phyloP scores from a whole-genome alignment of 2,888 invertebrate species.

The Drosophila tanythrix region DNA sequence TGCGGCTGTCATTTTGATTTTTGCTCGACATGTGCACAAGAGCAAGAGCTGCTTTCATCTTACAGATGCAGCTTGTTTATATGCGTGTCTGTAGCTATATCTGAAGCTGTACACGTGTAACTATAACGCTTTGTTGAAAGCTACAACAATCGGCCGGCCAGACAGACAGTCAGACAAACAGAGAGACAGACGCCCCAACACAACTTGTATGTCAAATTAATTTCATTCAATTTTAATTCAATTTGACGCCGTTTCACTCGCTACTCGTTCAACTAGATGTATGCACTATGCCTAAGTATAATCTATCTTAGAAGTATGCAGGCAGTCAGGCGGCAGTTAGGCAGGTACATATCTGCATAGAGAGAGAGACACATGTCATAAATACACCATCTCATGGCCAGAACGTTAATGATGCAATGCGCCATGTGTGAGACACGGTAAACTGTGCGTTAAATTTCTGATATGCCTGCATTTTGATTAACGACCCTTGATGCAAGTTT shows the following conservation, averaged over 20 bases:
- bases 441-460: conserved; percentile 71
- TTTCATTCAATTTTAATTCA: conserved; percentile 79
- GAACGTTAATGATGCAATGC: conserved; percentile 71
- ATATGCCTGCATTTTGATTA: conserved; percentile 69
- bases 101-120: conserved; percentile 61
- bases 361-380: conserved; percentile 20
- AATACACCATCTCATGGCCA: conserved; percentile 33
- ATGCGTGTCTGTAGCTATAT: conserved; percentile 33
- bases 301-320: conserved; percentile 23
- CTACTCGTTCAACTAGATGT: conserved; percentile 30
- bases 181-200: conserved; percentile 50
- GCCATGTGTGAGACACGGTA: conserved; percentile 59
- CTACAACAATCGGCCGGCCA: conserved; percentile 47
- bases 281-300: conserved; percentile 32
- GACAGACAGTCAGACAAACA: conserved; percentile 15
- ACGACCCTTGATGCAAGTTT: conserved; percentile 66
- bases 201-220: conserved; percentile 77
- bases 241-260: conserved; percentile 73
- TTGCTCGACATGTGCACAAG: conserved; percentile 66
- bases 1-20: conserved; percentile 72
- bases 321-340: neutral
- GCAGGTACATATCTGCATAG: conserved; percentile 50
- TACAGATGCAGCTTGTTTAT: conserved; percentile 27
- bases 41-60: conserved; percentile 63
- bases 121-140: conserved; percentile 72